Evolutionary conservation across 2,797 vertebrate genomes (phyloP).

Genomic region (Phyllotis vaccarum): DNA sequence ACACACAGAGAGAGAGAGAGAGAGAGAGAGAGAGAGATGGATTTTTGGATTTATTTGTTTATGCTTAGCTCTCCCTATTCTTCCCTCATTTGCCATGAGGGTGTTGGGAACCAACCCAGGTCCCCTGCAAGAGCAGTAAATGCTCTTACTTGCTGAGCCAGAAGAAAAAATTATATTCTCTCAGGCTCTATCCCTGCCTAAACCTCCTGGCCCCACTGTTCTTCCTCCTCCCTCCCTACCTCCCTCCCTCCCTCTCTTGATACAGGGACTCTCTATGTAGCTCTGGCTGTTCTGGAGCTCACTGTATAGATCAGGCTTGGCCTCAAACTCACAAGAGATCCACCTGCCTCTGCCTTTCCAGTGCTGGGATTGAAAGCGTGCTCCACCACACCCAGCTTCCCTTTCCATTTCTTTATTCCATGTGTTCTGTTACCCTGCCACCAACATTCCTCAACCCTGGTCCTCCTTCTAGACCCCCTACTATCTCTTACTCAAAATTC

Average conservation of each 20-base stretch:
- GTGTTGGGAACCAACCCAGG: not conserved
- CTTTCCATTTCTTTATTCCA: not conserved
- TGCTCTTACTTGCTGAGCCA: not conserved
- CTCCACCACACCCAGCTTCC: not conserved
- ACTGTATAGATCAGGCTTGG: not conserved
- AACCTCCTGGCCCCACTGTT: not conserved
- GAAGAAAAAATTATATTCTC: not conserved
- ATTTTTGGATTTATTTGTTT: not conserved
- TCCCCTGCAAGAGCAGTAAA: not conserved
- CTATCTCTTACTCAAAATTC: not conserved
- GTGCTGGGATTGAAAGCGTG: not conserved
- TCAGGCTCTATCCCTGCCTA: not conserved
- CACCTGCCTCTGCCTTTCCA: too few species aligned
- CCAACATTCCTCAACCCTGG: not conserved
- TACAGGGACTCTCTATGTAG: not conserved
- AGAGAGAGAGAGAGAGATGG: not conserved
- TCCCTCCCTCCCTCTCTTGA: not conserved
- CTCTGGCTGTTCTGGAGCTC: not conserved
- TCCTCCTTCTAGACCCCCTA: not conserved
- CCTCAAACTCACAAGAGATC: too few species aligned
- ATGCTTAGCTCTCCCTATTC: not conserved
- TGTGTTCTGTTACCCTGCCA: not conserved
- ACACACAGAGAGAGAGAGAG: not conserved
- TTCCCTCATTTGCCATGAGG: not conserved
- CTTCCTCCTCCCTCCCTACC: accelerated